These are phyloP conservation scores for Corticium candelabrum DNA, from an alignment of 37 sponge, comb jelly and placozoan species.

Conservation along the genomic window DNA sequence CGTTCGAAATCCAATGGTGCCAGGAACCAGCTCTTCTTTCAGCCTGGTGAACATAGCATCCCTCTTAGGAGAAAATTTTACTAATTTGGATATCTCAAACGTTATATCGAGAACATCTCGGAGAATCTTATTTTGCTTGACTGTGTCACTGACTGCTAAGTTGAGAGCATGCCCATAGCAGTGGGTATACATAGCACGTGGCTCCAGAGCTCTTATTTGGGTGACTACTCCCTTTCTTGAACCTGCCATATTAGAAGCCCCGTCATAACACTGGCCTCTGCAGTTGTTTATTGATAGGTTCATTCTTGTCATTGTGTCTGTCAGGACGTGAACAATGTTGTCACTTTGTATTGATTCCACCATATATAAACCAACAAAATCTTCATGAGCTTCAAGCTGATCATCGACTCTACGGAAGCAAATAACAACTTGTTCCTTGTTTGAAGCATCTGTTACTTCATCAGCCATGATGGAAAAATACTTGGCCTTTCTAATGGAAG, in stretches of 20 bases:
- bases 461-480: conserved; percentile 30
- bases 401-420: conserved; percentile 35
- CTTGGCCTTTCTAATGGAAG: neutral
- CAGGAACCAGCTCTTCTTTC: conserved; percentile 16
- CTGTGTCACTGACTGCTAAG: conserved; percentile 32
- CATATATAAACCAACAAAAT: conserved; percentile 26
- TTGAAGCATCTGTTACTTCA: conserved; percentile 38
- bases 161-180: conserved; percentile 55
- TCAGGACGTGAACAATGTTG: conserved; percentile 6
- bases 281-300: conserved; percentile 24
- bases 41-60: conserved; percentile 33
- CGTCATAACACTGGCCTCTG: conserved; percentile 60
- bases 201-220: conserved; percentile 12
- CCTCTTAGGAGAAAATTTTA: conserved; percentile 52
- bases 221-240: conserved; percentile 22
- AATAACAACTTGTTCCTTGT: conserved; percentile 36
- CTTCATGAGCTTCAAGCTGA: conserved; percentile 33
- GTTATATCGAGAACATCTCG: conserved; percentile 38
- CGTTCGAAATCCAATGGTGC: neutral
- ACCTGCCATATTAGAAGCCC: conserved; percentile 41
- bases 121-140: conserved; percentile 35
- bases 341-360: neutral
- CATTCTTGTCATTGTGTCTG: conserved; percentile 24
- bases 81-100: conserved; percentile 45
- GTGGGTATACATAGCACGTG: conserved; percentile 23